These are phyloP conservation scores for Porites australiensis DNA, from an alignment of 64 coral and sea anemone genomes.

Conservation along the genomic window DNA sequence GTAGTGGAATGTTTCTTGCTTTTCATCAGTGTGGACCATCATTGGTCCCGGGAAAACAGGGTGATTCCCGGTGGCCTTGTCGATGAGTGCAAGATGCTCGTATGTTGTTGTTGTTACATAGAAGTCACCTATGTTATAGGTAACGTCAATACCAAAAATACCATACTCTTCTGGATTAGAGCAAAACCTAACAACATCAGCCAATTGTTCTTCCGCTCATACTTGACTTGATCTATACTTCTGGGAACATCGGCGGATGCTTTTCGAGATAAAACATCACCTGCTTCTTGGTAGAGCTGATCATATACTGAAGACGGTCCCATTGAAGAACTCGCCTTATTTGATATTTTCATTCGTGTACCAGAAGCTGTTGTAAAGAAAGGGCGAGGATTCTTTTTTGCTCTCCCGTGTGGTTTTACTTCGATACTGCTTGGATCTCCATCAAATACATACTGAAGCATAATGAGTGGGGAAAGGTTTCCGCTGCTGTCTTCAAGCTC, in stretches of 20 bases:
- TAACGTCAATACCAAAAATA: constrained; percentile 48
- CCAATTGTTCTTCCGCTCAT: constrained; percentile 48
- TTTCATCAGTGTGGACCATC: constrained; percentile 30
- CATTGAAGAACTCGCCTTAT: constrained; percentile 21
- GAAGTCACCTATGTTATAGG: constrained; percentile 59
- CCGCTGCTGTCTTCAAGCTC: constrained; percentile 23
- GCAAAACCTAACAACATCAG: constrained; percentile 61
- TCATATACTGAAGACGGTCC: constrained; percentile 54
- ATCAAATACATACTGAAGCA: constrained; percentile 44
- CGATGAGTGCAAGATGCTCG: constrained; percentile 33
- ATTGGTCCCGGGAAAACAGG: constrained; percentile 53
- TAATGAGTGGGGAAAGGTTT: constrained; percentile 16
- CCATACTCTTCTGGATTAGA: constrained; percentile 18
- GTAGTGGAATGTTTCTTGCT: constrained; percentile 35
- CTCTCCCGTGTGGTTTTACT: constrained; percentile 6
- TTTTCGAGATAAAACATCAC: constrained; percentile 28
- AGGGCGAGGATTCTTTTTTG: constrained; percentile 17
- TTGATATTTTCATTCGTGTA: neutral
- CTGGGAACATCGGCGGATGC: constrained; percentile 40
- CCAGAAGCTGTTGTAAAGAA: constrained; percentile 26
- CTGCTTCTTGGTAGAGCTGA: constrained; percentile 45
- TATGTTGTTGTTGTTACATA: constrained; percentile 60
- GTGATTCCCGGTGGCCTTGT: constrained; percentile 19
- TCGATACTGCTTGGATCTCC: constrained; percentile 28
- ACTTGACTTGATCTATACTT: constrained; percentile 61